Conservation (phyloP, 2,113 vertebrate genomes). For the Hirundichthys speculiger region DNA sequence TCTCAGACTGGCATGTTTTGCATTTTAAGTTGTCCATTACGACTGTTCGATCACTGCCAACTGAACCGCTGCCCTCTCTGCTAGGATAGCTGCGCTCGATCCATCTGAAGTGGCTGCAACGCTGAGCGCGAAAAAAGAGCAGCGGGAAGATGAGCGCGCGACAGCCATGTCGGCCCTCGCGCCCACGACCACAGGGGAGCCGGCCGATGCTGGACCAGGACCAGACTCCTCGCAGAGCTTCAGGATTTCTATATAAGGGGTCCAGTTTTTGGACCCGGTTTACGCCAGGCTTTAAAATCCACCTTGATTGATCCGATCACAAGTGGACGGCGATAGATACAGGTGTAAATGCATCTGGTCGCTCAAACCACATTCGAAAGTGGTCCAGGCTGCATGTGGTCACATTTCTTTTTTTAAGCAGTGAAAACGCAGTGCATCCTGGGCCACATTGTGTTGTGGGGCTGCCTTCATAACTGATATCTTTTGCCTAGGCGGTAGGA, state of each 20-base stretch:
- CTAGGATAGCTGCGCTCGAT: slow-evolving; percentile 55
- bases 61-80: slow-evolving; percentile 22
- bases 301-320: no score
- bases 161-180: slow-evolving; percentile 59
- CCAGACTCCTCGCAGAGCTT: slow-evolving; percentile 59
- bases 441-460: no score
- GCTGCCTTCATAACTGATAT: no score
- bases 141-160: slow-evolving; percentile 38
- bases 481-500: no score
- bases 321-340: no score
- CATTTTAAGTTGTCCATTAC: neutral
- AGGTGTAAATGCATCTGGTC: no score
- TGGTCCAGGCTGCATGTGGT: no score
- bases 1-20: neutral
- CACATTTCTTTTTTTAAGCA: no score
- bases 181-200: slow-evolving; percentile 39
- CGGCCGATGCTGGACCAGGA: slow-evolving; percentile 26
- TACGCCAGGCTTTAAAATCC: no score
- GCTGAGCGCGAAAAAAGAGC: slow-evolving; percentile 45
- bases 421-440: no score
- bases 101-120: slow-evolving; percentile 49
- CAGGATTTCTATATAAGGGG: slow-evolving; percentile 61
- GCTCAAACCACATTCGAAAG: no score
- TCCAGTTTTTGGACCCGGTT: neutral
- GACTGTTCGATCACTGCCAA: slow-evolving; percentile 8